A percentile compares a stretch with the other conserved stretches of the same genome.
Conservation (phyloP, 2,888 invertebrate species). For the Isoperla grammatica region DNA sequence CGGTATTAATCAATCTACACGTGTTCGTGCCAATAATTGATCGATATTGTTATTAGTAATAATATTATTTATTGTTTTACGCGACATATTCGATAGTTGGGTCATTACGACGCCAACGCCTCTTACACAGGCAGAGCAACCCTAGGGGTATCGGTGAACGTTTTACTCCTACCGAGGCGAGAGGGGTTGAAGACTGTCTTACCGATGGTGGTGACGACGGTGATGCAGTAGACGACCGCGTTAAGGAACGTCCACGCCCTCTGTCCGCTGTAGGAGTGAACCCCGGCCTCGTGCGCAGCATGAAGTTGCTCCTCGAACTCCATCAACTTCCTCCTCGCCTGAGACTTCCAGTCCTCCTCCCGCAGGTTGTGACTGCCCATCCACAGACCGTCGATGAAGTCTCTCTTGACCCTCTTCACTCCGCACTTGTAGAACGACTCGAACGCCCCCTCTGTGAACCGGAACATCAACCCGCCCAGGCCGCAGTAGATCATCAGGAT, state of each 20-base stretch:
- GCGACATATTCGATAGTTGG: too few species aligned
- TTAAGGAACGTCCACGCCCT: slow-evolving; percentile 85
- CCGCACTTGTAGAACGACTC: slow-evolving; percentile 85
- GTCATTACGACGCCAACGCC: too few species aligned
- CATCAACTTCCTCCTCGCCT: slow-evolving; percentile 71
- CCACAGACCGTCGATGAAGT: slow-evolving; percentile 81
- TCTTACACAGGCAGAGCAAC: too few species aligned
- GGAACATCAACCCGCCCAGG: slow-evolving; percentile 72
- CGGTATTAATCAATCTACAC: too few species aligned
- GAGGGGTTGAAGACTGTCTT: too few species aligned
- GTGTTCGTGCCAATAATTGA: too few species aligned
- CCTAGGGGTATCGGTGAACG: too few species aligned
- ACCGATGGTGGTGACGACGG: slow-evolving; percentile 87
- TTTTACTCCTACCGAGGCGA: too few species aligned
- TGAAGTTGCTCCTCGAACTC: slow-evolving; percentile 84
- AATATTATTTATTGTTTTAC: too few species aligned
- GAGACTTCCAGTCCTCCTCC: slow-evolving; percentile 86
- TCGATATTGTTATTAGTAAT: too few species aligned
- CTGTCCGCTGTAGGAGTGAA: slow-evolving; percentile 77
- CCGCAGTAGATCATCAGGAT: slow-evolving; percentile 68
- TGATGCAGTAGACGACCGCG: slow-evolving; percentile 78
- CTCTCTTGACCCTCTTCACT: slow-evolving; percentile 77
- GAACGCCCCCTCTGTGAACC: slow-evolving; percentile 76
- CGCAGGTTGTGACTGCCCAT: slow-evolving; percentile 71
- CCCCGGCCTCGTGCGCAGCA: slow-evolving; percentile 75